Percentiles rank a stretch among this genome's conserved stretches.
Evolutionary conservation across 2,797 vertebrate genomes (phyloP).

Genomic region (Bradypus variegatus): DNA sequence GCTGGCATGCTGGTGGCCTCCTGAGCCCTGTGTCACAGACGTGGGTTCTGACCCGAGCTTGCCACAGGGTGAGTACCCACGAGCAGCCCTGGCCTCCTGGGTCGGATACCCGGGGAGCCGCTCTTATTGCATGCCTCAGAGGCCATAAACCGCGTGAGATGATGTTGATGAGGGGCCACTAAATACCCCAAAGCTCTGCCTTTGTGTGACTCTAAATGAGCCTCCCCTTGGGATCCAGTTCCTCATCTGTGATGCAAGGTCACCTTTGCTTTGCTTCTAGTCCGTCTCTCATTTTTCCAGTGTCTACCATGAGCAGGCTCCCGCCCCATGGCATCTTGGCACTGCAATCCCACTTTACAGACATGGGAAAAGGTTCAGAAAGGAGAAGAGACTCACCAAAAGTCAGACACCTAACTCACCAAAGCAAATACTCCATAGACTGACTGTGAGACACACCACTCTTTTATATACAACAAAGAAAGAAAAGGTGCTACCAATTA

Average conservation of each 20-base stretch:
- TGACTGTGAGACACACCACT: neutral
- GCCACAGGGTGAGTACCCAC: neutral
- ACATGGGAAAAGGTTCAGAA: neutral
- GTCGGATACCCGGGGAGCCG: fast-evolving
- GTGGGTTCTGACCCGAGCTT: neutral
- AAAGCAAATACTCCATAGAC: neutral
- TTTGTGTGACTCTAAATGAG: neutral
- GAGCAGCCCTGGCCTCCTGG: neutral
- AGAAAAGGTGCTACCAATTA: neutral
- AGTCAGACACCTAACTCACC: neutral
- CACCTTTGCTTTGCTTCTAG: neutral
- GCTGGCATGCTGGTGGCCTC: neutral
- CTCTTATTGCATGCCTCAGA: neutral
- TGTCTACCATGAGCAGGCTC: fast-evolving
- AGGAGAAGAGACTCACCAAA: neutral
- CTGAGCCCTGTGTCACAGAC: neutral
- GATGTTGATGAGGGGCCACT: neutral
- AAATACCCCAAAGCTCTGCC: neutral
- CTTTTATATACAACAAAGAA: neutral
- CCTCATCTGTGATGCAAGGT: neutral
- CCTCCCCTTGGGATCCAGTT: neutral
- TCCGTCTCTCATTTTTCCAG: fast-evolving
- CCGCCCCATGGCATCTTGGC: neutral
- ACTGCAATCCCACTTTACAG: neutral
- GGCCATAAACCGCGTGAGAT: neutral